A percentile compares a stretch with the other conserved stretches of the same genome.
Evolutionary conservation across 2,888 invertebrate genomes (phyloP).

Genomic region (Thymelicus lineola): DNA sequence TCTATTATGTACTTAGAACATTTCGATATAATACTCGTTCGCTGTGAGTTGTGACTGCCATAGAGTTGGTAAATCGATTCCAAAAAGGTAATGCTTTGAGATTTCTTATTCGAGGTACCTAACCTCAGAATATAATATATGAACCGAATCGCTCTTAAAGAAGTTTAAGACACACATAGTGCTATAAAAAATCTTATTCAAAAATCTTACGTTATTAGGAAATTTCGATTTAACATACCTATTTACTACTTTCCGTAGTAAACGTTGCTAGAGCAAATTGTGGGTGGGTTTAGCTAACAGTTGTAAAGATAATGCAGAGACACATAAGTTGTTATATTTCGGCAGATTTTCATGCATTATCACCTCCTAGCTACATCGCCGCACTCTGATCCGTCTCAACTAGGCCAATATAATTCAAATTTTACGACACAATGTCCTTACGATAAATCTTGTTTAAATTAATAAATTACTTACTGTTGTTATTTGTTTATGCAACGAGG

Average conservation of each 20-base stretch:
- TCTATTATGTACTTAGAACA: conserved; percentile 44
- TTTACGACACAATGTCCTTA: conserved; percentile 32
- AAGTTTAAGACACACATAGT: no score
- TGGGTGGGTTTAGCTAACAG: no score
- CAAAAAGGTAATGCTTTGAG: conserved; percentile 26
- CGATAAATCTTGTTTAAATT: conserved; percentile 37
- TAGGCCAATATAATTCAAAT: conserved; percentile 36
- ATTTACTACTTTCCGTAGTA: no score
- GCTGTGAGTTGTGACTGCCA: conserved; percentile 33
- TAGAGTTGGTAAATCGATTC: conserved; percentile 32
- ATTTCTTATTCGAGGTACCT: background rate
- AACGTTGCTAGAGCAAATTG: no score
- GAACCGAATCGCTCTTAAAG: no score
- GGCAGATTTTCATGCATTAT: background rate
- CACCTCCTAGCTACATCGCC: background rate
- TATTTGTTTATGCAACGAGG: conserved; percentile 34
- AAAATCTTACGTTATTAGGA: no score
- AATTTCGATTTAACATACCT: no score
- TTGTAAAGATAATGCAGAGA: no score
- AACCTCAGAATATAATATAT: no score
- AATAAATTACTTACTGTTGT: conserved; percentile 32
- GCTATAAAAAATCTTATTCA: no score
- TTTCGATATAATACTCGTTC: conserved; percentile 43
- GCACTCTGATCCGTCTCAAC: conserved; percentile 7
- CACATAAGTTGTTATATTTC: background rate